Evolutionary conservation across 2,888 invertebrate genomes (phyloP), one percentile per base, ranked within the genome.

Genomic region (Trichopria drosophilae): DNA sequence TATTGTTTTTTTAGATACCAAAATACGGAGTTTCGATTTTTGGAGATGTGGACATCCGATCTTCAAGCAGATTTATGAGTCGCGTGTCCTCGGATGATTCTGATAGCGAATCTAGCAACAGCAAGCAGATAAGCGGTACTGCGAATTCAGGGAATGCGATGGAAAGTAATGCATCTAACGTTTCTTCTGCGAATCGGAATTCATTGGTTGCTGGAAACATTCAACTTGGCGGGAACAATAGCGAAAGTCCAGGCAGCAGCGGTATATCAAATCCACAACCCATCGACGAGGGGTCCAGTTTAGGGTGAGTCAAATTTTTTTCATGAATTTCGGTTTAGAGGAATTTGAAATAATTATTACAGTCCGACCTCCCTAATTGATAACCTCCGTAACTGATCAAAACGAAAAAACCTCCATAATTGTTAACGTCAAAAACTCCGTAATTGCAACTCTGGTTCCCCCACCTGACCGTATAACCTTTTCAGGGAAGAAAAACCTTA

Each of bases 1-100:
- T 29, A 12, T 18, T 29, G 6, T 31, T 37, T 18, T 40, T 4
- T 26, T 29, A 86, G 85, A 84, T 82, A 77, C 82, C 83, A 5
- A 65, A 79, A 4, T 84, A 83, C 2, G 84, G 81, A 1, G 80
- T 83, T 37, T 81, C 84, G 6, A 68, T 84, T 29, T 81, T 84
- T 59, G 83, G 82, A n/a, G 56, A 66, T 16, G 61, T 67, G n/a
- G 66, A 68, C 34, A 58, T 65, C 10, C 44, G 63, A 18, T 50
- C 64, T 1, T 63, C 69, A 3, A 60, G 61, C 20, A 66, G 57
- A 19, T 55, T 65, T 23, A 58, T 57, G 7, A 64, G 63, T 13
- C 62, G 55, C 19, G 55, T 59, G 10, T 67, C 64, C 3, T 55
- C 66, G 1, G 67, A 63, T 37, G 69, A 67, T 18, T 67, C 66